Percentiles rank a stretch among this genome's conserved stretches.
These are phyloP conservation scores for Syrmaticus mikado DNA, from an alignment of 2,113 vertebrate genomes.

Conservation along the genomic window DNA sequence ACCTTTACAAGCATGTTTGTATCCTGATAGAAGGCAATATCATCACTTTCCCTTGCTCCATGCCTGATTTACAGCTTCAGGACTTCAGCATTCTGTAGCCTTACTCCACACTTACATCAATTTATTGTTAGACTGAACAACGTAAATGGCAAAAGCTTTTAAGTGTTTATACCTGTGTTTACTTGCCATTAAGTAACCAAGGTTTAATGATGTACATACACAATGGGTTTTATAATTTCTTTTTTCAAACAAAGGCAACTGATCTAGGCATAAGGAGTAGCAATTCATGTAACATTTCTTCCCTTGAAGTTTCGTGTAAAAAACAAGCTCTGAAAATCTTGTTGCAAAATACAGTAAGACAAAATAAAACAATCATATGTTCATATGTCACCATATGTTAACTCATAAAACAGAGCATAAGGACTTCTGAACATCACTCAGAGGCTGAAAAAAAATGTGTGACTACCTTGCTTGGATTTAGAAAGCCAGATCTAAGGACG, in stretches of 20 bases:
- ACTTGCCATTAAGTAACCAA: background rate
- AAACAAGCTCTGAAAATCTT: background rate
- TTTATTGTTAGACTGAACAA: background rate
- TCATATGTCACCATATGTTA: background rate
- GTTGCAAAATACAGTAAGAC: background rate
- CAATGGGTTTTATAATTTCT: background rate
- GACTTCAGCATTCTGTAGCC: background rate
- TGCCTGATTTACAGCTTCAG: background rate
- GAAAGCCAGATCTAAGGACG: background rate
- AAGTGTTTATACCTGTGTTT: background rate
- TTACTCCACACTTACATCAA: background rate
- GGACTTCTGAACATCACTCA: background rate
- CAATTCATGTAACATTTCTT: background rate
- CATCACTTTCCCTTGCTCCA: no score
- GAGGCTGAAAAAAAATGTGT: background rate
- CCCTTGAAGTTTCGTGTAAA: background rate
- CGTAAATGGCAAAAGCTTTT: background rate
- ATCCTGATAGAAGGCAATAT: no score
- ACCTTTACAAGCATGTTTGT: no score
- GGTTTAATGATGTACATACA: background rate
- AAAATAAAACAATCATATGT: background rate
- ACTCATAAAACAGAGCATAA: background rate
- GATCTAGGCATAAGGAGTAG: background rate
- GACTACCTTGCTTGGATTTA: background rate
- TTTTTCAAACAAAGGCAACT: background rate